Percentiles rank a stretch among this genome's conserved stretches.
These are phyloP conservation scores for Nomada ruficornis DNA, from an alignment of 2,888 invertebrate species.

Conservation along the genomic window DNA sequence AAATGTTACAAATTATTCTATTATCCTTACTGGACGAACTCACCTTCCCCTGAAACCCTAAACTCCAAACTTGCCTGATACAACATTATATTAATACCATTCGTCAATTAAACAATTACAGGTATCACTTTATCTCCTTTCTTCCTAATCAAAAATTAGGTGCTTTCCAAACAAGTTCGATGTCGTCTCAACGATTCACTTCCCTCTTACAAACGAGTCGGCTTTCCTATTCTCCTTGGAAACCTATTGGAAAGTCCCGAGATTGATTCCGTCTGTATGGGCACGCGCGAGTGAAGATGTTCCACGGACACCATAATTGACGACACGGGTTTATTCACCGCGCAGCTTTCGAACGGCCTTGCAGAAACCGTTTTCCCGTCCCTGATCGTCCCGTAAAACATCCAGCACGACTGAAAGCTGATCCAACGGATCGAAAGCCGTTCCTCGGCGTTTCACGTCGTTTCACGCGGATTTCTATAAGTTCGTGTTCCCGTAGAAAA, in stretches of 20 bases:
- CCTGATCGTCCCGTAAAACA: slow-evolving; percentile 46
- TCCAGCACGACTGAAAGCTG: slow-evolving; percentile 35
- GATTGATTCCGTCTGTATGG: slow-evolving; percentile 57
- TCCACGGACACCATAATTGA: slow-evolving; percentile 53
- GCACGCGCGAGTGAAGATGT: slow-evolving; percentile 64
- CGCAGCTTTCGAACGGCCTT: slow-evolving; percentile 65
- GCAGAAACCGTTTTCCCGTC: slow-evolving; percentile 58
- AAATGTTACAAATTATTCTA: no score
- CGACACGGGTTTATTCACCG: slow-evolving; percentile 36
- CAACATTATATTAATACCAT: no score
- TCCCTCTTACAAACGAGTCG: slow-evolving; percentile 69
- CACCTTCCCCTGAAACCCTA: no score
- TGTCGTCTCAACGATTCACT: slow-evolving; percentile 67
- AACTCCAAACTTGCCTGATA: no score
- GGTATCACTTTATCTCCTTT: not conserved
- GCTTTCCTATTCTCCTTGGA: slow-evolving; percentile 72
- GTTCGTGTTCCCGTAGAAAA: not conserved
- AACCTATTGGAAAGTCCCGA: slow-evolving; percentile 73
- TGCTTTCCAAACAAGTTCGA: slow-evolving; percentile 12
- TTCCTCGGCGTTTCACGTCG: slow-evolving; percentile 27
- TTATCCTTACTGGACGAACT: no score
- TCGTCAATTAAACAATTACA: no score
- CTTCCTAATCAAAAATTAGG: not conserved
- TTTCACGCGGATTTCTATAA: slow-evolving; percentile 26
- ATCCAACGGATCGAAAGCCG: slow-evolving; percentile 42